phyloP scores from a whole-genome alignment of 2,113 vertebrate genomes.

The Rynchops niger region DNA sequence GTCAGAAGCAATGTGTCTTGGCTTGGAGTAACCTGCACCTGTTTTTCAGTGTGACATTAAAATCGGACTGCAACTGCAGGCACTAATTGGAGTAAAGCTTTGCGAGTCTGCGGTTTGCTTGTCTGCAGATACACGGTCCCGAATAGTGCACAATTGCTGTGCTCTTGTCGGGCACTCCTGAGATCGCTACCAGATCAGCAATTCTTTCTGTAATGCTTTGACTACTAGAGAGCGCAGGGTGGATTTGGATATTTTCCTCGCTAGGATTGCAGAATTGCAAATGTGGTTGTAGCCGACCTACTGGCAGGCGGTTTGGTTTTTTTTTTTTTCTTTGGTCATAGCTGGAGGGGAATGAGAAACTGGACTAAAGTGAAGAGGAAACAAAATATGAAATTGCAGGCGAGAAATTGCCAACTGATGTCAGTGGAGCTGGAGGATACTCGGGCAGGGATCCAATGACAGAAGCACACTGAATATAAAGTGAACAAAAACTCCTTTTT shows the following conservation, averaged over 20 bases:
- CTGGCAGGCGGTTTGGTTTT: not conserved
- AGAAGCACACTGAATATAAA: constrained; percentile 65
- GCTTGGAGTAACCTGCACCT: not conserved
- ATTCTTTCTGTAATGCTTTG: not conserved
- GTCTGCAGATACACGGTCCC: not conserved
- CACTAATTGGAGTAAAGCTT: not conserved
- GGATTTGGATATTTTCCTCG: not conserved
- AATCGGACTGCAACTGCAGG: not conserved
- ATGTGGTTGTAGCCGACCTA: not conserved
- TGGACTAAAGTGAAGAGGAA: constrained; percentile 29
- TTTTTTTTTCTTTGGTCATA: not conserved
- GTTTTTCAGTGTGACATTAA: not conserved
- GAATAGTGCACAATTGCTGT: not conserved
- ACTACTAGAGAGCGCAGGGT: not conserved
- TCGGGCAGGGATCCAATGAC: constrained; percentile 66
- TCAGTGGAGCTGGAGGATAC: constrained; percentile 51
- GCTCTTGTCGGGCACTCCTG: not conserved
- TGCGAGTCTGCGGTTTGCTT: not conserved
- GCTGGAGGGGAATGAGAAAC: not conserved
- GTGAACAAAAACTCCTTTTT: constrained; percentile 62
- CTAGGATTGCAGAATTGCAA: not conserved
- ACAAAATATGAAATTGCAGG: constrained; percentile 62
- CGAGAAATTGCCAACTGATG: constrained; percentile 55
- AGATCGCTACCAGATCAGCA: not conserved
- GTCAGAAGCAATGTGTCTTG: not conserved